phyloP scores from a whole-genome alignment of 1,140 invertebrate genomes.

The Heterodera schachtii region DNA sequence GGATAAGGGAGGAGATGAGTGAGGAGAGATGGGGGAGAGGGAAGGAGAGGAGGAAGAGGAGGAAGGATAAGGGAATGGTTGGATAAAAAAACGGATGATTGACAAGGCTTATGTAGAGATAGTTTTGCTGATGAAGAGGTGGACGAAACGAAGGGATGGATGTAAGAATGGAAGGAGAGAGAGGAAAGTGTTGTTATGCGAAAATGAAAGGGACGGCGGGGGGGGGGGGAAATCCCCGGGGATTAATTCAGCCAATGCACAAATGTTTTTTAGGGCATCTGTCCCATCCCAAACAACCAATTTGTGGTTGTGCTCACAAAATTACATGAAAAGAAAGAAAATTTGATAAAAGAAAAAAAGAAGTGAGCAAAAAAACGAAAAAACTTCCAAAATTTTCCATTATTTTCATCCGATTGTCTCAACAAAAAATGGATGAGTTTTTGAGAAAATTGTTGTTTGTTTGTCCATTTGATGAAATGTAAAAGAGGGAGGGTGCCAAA shows the following conservation, averaged over 20 bases:
- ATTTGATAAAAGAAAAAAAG: background rate
- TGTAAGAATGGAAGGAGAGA: background rate
- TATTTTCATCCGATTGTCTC: too few species aligned
- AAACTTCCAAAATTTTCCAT: background rate
- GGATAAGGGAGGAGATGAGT: background rate
- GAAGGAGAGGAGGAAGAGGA: background rate
- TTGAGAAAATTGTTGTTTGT: too few species aligned
- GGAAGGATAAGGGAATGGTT: too few species aligned
- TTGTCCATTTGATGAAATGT: background rate
- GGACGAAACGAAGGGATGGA: slow-evolving; percentile 1
- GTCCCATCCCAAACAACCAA: background rate
- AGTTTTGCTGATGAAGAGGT: too few species aligned
- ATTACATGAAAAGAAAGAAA: background rate
- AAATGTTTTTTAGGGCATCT: background rate
- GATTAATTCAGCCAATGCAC: background rate
- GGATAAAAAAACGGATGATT: too few species aligned
- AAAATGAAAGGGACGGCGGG: background rate
- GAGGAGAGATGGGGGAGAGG: background rate
- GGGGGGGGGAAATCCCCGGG: background rate
- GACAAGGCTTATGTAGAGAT: background rate
- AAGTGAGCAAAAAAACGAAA: background rate
- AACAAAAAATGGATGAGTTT: too few species aligned
- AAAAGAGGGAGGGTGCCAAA: background rate
- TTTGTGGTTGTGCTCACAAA: background rate
- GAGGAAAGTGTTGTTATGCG: background rate